Base-by-base conservation (phyloP, 2,797 vertebrate genomes). In the Cephalopachus bancanus region DNA sequence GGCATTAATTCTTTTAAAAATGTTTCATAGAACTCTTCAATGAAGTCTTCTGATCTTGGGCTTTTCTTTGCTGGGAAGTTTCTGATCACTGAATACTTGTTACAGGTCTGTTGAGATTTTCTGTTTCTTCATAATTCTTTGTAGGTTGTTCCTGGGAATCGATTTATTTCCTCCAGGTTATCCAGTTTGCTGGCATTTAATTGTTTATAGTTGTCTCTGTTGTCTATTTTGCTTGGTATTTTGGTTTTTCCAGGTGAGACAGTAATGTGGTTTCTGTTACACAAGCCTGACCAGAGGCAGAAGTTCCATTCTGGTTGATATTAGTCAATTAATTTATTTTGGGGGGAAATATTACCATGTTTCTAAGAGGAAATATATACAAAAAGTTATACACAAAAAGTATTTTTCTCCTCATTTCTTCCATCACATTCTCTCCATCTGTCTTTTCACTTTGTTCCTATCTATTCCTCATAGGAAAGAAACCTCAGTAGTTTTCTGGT, bases 241-340 rank as follows among this genome's bases (percentile, higher is more conserved):
- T 83, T 75, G 16, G 51, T 37, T 75, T 33, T 89, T 74, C 74
- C 37, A 57, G 19, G 44, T 33, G 7, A 16, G 17, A 53, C n/a
- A 83, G 15, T 89, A 78, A n/a, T 89, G 28, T 89, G 26, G 3
- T 71, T 33, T 3, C 16, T 83, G 26, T 83, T 89, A 14, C 4
- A 59, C 24, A 51, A 93, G 17, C n/a, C 76, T 83, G 55, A n/a
- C 22, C 55, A 51, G 44, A 64, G 57, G 33, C 28, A 33, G 62
- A 76, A 84, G 4, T 93, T 64, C 64, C 28, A 57, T 79, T 26
- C 30, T 72, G 30, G 20, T n/a, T 71, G 51, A 83, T 81, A 74
- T 92, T 81, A 83, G 12, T 59, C 28, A 28, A 20, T 60, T 79
- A 30, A 64, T 64, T 78, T 90, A 71, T 37, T 78, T 95, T 92